Conservation (phyloP, 2,888 invertebrate genomes). For the Podabrus alpinus region DNA sequence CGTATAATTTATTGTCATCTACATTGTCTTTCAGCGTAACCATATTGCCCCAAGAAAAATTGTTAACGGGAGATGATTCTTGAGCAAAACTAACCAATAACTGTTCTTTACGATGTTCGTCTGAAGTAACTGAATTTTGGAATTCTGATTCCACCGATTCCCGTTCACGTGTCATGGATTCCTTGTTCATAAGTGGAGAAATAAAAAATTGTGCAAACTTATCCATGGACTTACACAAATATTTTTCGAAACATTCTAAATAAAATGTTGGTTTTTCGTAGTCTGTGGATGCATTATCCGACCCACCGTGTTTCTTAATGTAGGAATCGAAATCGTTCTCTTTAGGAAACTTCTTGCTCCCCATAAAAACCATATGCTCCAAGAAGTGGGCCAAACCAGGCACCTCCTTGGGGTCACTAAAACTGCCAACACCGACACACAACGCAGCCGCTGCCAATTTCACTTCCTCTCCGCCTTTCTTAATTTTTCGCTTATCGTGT, state of each 20-base stretch:
- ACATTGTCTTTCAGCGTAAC: slow-evolving; percentile 71
- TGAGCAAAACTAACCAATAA: slow-evolving; percentile 72
- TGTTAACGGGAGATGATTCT: slow-evolving; percentile 71
- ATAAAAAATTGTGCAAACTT: slow-evolving; percentile 90
- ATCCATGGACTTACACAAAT: slow-evolving; percentile 77
- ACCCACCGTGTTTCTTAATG: slow-evolving; percentile 82
- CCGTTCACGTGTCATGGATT: slow-evolving; percentile 84
- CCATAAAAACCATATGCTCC: slow-evolving; percentile 95
- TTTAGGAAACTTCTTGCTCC: slow-evolving; percentile 83
- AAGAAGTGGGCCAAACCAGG: slow-evolving; percentile 85
- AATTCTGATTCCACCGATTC: slow-evolving; percentile 91
- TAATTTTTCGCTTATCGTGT: not conserved
- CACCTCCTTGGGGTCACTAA: slow-evolving; percentile 75
- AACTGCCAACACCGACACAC: slow-evolving; percentile 76
- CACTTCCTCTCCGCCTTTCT: not conserved
- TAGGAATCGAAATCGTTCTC: slow-evolving; percentile 86
- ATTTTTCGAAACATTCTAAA: slow-evolving; percentile 83
- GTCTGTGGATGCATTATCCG: slow-evolving; percentile 86
- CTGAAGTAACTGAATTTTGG: slow-evolving; percentile 76
- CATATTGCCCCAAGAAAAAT: slow-evolving; percentile 86
- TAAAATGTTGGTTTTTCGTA: slow-evolving; percentile 86
- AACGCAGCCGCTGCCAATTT: slow-evolving; percentile 71
- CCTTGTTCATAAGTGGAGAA: slow-evolving; percentile 80
- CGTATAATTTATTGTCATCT: slow-evolving; percentile 69
- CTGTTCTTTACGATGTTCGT: slow-evolving; percentile 76